phyloP scores from a whole-genome alignment of 2,888 invertebrate species.

The Druceiella hillmani region DNA sequence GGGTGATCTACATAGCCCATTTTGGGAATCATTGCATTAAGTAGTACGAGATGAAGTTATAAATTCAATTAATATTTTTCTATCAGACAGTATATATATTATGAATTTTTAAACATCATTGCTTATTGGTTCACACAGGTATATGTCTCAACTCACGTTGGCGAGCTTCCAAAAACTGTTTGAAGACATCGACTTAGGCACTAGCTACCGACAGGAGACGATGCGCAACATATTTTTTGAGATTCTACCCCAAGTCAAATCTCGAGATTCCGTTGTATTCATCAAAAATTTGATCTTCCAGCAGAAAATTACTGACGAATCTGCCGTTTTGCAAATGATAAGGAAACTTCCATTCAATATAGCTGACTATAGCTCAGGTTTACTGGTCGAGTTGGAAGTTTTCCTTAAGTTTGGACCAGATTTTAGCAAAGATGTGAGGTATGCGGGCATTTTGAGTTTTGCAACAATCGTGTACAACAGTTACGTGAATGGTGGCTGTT shows the following conservation, averaged over 20 bases:
- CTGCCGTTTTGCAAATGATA: slow-evolving; percentile 59
- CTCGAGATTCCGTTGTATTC: slow-evolving; percentile 58
- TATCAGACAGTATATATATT: no score
- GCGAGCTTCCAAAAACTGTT: slow-evolving; percentile 42
- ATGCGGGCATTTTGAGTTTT: slow-evolving; percentile 64
- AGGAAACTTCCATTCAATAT: slow-evolving; percentile 67
- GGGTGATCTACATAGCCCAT: no score
- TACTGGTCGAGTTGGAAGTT: slow-evolving; percentile 53
- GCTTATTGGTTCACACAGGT: no score
- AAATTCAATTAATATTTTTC: no score
- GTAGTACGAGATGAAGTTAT: no score
- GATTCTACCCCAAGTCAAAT: slow-evolving; percentile 64
- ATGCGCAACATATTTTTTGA: slow-evolving; percentile 68
- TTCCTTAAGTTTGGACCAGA: slow-evolving; percentile 40
- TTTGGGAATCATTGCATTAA: no score
- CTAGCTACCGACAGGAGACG: slow-evolving; percentile 70
- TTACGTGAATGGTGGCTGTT: slow-evolving; percentile 45
- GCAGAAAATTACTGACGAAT: slow-evolving; percentile 33
- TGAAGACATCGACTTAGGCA: slow-evolving; percentile 57
- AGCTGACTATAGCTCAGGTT: slow-evolving; percentile 45
- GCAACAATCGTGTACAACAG: slow-evolving; percentile 64
- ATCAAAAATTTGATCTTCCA: slow-evolving; percentile 59
- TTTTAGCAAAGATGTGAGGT: slow-evolving; percentile 49
- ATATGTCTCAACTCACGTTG: slow-evolving; percentile 38
- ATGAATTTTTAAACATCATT: no score